Evolutionary conservation across 2,797 vertebrate species (phyloP).

Genomic region (Acipenser oxyrinchus): DNA sequence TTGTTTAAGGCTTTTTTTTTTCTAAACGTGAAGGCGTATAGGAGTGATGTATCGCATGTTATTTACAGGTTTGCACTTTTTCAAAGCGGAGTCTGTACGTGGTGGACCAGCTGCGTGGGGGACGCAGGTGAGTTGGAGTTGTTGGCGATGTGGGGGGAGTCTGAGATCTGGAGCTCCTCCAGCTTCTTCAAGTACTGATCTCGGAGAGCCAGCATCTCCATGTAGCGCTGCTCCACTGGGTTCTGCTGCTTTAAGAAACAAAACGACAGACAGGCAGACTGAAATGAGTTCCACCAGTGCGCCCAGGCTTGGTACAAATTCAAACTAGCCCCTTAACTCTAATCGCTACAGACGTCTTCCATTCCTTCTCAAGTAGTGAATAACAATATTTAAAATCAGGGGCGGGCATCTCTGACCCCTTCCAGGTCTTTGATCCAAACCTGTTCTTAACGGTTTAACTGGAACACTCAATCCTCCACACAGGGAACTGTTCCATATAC

Average conservation of each 20-base stretch:
- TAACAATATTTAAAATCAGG: too few relatives aligned
- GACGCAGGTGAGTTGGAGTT: slow-evolving; percentile 70
- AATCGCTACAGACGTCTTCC: too few relatives aligned
- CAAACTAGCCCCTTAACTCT: too few relatives aligned
- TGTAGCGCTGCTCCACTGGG: slow-evolving; percentile 90
- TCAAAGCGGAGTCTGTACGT: slow-evolving; percentile 91
- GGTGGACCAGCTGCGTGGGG: slow-evolving; percentile 76
- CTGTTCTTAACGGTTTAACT: too few relatives aligned
- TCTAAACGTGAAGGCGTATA: slow-evolving; percentile 48
- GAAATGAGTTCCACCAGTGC: too few relatives aligned
- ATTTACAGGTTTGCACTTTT: slow-evolving; percentile 25
- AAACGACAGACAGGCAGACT: slow-evolving; percentile 4
- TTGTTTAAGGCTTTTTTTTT: slow-evolving; percentile 51
- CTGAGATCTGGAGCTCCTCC: slow-evolving; percentile 83
- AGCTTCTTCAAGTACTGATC: slow-evolving; percentile 91
- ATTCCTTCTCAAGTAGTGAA: too few relatives aligned
- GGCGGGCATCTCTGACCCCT: too few relatives aligned
- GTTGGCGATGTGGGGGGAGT: slow-evolving; percentile 71
- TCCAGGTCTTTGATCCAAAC: too few relatives aligned
- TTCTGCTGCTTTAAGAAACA: slow-evolving; percentile 71
- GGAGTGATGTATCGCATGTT: slow-evolving; percentile 65
- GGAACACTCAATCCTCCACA: too few relatives aligned
- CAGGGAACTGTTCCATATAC: too few relatives aligned
- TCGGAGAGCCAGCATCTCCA: slow-evolving; percentile 82
- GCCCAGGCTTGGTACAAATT: too few relatives aligned